Evolutionary conservation across 2,888 invertebrate genomes (phyloP).

Genomic region (Sphaeridia pumilis): DNA sequence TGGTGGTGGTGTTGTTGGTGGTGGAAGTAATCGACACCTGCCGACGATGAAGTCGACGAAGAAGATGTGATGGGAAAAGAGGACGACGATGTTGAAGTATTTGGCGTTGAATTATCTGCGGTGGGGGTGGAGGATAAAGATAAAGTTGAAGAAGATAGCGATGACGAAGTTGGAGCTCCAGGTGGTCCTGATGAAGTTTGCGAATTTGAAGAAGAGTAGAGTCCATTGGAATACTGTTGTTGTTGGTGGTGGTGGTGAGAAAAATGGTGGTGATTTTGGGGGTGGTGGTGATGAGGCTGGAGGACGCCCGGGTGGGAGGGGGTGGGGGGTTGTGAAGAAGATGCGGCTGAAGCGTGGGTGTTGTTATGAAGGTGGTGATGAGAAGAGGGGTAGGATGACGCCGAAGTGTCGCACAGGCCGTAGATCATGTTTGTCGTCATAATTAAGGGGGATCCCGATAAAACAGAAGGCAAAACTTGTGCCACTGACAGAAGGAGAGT

Average conservation of each 20-base stretch:
- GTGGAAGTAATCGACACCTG: slow-evolving; percentile 37
- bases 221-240: slow-evolving; percentile 38
- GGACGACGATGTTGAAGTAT: slow-evolving; percentile 41
- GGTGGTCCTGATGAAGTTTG: slow-evolving; percentile 20
- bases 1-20: slow-evolving; percentile 26
- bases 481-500: too few relatives aligned
- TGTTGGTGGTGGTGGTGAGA: slow-evolving; percentile 17
- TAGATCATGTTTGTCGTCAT: slow-evolving; percentile 36
- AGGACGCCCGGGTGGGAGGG: slow-evolving; percentile 20
- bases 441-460: too few relatives aligned
- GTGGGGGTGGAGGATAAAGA: too few relatives aligned
- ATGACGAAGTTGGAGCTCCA: slow-evolving; percentile 38
- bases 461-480: too few relatives aligned
- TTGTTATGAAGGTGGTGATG: slow-evolving; percentile 28
- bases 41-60: slow-evolving; percentile 36
- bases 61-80: background rate
- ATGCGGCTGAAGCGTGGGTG: slow-evolving; percentile 8
- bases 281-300: slow-evolving; percentile 15
- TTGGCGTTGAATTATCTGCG: slow-evolving; percentile 11
- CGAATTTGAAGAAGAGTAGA: slow-evolving; percentile 24
- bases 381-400: slow-evolving; percentile 31
- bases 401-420: slow-evolving; percentile 34
- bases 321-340: slow-evolving; percentile 13
- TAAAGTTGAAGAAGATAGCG: slow-evolving; percentile 36
- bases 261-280: slow-evolving; percentile 16